phyloP scores from a whole-genome alignment of 2,888 invertebrate species.

The Gisinianus flammeolus region DNA sequence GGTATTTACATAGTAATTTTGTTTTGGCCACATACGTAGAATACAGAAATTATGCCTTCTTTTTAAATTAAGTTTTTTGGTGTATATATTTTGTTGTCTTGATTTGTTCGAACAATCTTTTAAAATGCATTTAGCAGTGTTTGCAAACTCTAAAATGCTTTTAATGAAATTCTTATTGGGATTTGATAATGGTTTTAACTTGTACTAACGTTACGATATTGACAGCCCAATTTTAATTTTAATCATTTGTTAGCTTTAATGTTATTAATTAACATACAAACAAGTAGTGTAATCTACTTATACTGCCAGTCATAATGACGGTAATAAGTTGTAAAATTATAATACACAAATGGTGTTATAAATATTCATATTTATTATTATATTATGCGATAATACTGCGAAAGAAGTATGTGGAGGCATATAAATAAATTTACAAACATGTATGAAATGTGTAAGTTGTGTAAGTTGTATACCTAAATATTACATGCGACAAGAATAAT shows the following conservation, averaged over 20 bases:
- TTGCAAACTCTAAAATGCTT: no score
- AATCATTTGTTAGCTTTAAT: not conserved
- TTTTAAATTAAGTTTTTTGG: no score
- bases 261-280: no score
- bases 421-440: not conserved
- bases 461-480: not conserved
- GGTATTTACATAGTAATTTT: not conserved
- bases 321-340: not conserved
- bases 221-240: not conserved
- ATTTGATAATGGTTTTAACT: no score
- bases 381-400: not conserved
- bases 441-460: not conserved
- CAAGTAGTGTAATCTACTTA: no score
- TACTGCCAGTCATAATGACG: conserved; percentile 9
- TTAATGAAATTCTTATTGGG: no score
- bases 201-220: no score
- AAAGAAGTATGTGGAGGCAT: not conserved
- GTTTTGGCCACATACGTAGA: not conserved
- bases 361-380: not conserved
- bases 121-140: no score
- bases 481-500: conserved; percentile 17
- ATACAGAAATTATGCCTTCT: not conserved
- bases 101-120: no score
- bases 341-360: not conserved
- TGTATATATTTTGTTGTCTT: no score